Base-by-base conservation (phyloP, 2,797 vertebrate species). In the Lagocephalus sceleratus region DNA sequence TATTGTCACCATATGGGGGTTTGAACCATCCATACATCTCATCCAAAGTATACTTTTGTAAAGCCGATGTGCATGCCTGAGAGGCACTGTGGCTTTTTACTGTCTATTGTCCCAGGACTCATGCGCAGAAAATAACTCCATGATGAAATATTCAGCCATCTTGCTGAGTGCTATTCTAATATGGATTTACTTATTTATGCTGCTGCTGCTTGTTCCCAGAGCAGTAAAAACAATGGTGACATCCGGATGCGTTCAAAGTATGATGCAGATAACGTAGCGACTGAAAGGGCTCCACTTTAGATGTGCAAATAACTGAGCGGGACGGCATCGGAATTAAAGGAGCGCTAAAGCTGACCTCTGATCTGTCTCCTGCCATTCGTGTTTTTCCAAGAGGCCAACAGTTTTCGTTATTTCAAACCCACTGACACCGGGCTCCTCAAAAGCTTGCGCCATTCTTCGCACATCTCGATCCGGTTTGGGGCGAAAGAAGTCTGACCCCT, bases 311-410 rank as follows among this genome's bases (percentile, higher is more conserved):
- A 61, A n/a, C 12, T 39, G 35, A 39, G 9, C 5, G 44, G 42
- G 26, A 29, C 26, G 11, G 26, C 3, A 29, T 9, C 26, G 2
- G 26, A 35, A 7, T 29, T 11, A 10, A 35, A 35, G 32, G 14
- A 35, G 32, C 32, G 14, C 32, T 10, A 35, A 35, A 35, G 32
- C 10, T 10, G 11, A 35, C 32, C 32, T 14, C 12, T 35, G 14
- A 35, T 14, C 12, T 12, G 11, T 35, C 14, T 35, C 32, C 58
- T 70, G 73, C 78, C 81, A 60, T 68, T 68, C 54, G 53, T 73
- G 65, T 83, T 86, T 86, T 81, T 81, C 80, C 82, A 81, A 68
- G 81, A 83, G 76, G 86, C 76, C 84, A 79, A 78, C 20, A 67
- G 58, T 71, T 79, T 41, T 69, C 5, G 14, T 73, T 67, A 55